These are phyloP conservation scores for Eutolmus rufibarbis DNA, from an alignment of 2,888 invertebrate species.

Conservation along the genomic window DNA sequence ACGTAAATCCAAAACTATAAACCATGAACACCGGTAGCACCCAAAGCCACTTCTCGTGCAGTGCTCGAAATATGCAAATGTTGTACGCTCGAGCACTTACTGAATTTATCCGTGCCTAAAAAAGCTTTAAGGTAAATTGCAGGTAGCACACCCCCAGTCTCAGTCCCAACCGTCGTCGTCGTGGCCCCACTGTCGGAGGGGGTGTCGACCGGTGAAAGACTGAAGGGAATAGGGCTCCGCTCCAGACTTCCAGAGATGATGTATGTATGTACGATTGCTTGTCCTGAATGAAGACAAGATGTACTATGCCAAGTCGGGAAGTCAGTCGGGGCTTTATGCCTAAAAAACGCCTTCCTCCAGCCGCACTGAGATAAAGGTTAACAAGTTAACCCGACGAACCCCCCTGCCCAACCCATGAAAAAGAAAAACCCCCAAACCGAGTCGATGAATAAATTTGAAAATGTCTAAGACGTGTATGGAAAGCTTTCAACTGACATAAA, in stretches of 20 bases:
- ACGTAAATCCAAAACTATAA: background rate
- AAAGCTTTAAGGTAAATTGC: conserved; percentile 4
- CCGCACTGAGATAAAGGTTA: background rate
- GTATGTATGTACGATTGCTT: background rate
- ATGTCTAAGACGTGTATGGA: conserved; percentile 2
- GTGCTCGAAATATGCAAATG: background rate
- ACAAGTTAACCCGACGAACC: background rate
- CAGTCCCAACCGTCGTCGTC: background rate
- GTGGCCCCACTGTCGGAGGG: background rate
- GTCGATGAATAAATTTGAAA: conserved; percentile 5
- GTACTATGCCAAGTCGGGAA: background rate
- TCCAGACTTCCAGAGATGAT: background rate
- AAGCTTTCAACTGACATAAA: background rate
- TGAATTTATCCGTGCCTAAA: background rate
- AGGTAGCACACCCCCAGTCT: background rate
- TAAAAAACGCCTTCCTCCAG: background rate
- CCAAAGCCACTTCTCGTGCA: background rate
- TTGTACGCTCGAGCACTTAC: conserved; percentile 8
- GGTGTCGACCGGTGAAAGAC: background rate
- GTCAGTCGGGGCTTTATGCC: background rate
- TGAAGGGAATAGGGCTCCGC: background rate
- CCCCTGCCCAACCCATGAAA: background rate
- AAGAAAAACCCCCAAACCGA: background rate
- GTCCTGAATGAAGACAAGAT: background rate
- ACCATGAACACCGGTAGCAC: background rate